Base-by-base conservation (phyloP, 2,797 vertebrate species). In the Eulemur coronatus region DNA sequence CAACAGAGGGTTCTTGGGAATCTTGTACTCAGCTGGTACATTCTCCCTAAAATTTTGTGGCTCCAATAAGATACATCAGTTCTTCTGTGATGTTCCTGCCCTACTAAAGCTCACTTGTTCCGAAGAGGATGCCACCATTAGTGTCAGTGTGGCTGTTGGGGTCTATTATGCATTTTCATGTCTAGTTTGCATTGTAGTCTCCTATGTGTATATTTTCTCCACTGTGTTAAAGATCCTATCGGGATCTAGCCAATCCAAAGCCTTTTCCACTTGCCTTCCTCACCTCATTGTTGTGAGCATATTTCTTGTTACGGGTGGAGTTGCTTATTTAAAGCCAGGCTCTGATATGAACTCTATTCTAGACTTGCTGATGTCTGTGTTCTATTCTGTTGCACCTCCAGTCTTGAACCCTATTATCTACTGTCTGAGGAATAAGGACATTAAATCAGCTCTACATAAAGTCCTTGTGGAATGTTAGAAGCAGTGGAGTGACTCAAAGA, bases 41-140 rank as follows among this genome's bases (percentile, higher is more conserved):
- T 92, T 93, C 57, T 93, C 69, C 30, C 73, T 55, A 17, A n/a
- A 88, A 24, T 97, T 97, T 20, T 98, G 93, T 91, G 86, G 86
- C 33, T 55, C 69, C 14, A 80, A 84, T 28, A 69, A 38, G 17
- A 84, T 97, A 20, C 79, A 95, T 6, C 94, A 96, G 55, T 93
- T 97, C 35, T 96, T 97, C 38, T 98, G 97, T 65, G 94, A 98
- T 61, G 67, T 94, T 7, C 88, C 76, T 35, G 87, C 90, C 22
- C n/a, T 97, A 11, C 69, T 97, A 12, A 70, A 73, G 2, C 86
- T 96, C 52, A 90, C 82, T 43, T 97, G 95, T 33, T 96, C 88
- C 9, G 20, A 95, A 33, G 24, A 91, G 22, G 33, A 61, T 3
- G 3, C 5, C 8, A 35, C 30, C 18, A 73, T 89, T 35, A 33